Percentiles rank a stretch among this genome's conserved stretches.
phyloP scores from a whole-genome alignment of 2,113 vertebrate genomes.

The Gnathonemus longibarbis region DNA sequence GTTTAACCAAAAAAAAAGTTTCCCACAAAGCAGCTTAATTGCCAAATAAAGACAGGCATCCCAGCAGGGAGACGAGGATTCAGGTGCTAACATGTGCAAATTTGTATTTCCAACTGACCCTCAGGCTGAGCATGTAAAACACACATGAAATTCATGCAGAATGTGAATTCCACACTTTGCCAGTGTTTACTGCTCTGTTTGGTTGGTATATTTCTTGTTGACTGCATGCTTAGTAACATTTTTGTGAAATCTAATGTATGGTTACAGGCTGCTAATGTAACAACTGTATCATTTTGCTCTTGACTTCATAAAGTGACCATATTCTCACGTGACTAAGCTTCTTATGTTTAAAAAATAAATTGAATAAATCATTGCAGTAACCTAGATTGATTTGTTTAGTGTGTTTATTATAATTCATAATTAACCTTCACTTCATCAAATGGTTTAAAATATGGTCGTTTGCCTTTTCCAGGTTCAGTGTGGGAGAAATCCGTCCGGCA shows the following conservation, averaged over 20 bases:
- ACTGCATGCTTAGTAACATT: not conserved
- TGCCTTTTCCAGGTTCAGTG: conserved; percentile 60
- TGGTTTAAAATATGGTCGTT: conserved; percentile 12
- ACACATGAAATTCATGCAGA: not conserved
- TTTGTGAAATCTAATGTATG: not conserved
- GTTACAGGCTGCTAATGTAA: not conserved
- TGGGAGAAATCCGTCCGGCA: conserved; percentile 81
- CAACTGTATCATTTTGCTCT: not conserved
- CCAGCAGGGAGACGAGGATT: not conserved
- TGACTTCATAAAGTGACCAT: not conserved
- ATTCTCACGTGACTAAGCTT: not conserved
- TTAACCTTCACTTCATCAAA: not conserved
- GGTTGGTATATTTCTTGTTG: not conserved
- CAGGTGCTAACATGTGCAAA: not conserved
- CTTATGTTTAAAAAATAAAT: not conserved
- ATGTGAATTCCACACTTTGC: not conserved
- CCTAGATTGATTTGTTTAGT: not conserved
- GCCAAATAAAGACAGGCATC: not conserved
- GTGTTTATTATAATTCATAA: not conserved
- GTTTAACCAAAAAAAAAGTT: not conserved
- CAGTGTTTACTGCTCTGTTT: not conserved
- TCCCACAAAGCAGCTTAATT: not conserved
- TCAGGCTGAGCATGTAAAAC: not conserved
- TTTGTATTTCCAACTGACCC: not conserved
- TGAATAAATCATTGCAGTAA: not conserved